Evolutionary conservation across 2,113 vertebrate genomes (phyloP).

Genomic region (Accipiter cooperii): DNA sequence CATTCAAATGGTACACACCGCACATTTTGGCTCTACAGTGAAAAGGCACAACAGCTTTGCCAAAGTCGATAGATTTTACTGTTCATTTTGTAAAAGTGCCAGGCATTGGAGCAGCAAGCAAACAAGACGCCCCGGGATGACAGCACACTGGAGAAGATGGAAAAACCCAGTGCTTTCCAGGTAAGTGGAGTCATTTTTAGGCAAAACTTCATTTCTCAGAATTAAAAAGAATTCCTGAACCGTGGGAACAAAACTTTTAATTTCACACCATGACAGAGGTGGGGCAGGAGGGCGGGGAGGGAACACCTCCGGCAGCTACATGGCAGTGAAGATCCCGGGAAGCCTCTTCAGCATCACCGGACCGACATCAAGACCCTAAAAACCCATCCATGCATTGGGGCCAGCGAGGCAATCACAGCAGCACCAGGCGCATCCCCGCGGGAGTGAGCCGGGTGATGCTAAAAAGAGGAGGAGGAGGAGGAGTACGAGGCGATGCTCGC

Average conservation of each 20-base stretch:
- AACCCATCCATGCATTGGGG: fast-evolving
- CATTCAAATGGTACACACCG: background rate
- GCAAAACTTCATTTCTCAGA: background rate
- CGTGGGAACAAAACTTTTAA: background rate
- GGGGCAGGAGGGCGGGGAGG: background rate
- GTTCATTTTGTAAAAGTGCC: background rate
- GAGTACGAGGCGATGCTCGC: background rate
- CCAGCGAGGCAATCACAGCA: background rate
- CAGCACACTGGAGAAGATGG: background rate
- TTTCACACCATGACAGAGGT: background rate
- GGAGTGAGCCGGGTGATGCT: background rate
- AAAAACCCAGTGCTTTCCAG: background rate
- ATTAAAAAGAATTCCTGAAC: background rate
- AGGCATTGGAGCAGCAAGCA: background rate
- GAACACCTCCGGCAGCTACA: background rate
- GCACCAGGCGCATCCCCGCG: fast-evolving
- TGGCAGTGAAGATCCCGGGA: background rate
- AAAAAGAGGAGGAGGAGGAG: background rate
- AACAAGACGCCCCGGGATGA: background rate
- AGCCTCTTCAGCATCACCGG: background rate
- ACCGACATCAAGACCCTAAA: fast-evolving
- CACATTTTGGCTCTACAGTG: background rate
- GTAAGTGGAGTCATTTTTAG: background rate
- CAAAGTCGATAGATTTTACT: background rate
- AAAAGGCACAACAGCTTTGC: background rate